Evolutionary conservation across 2,888 invertebrate genomes (phyloP).

Genomic region (Silvanus unidentatus): DNA sequence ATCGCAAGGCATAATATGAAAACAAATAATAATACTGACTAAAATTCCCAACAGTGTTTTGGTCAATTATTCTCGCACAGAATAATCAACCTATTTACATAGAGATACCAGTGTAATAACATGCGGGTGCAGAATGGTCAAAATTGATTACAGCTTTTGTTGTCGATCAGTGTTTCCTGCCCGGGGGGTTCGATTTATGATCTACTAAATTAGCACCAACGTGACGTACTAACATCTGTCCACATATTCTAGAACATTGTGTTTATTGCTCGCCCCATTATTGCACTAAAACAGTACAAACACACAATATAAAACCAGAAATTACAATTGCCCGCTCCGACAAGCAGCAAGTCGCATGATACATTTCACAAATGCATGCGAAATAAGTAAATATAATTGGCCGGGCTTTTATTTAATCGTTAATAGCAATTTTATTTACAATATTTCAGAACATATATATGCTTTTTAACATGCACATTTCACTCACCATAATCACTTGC

Average conservation of each 20-base stretch:
- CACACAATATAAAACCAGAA: no score
- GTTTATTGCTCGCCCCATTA: conserved; percentile 10
- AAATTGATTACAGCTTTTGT: conserved; percentile 41
- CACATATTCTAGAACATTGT: conserved; percentile 20
- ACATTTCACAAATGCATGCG: background rate
- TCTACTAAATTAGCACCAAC: conserved; percentile 23
- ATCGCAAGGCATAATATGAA: background rate
- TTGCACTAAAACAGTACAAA: no score
- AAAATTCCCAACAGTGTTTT: conserved; percentile 6
- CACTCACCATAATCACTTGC: no score
- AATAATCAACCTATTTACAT: conserved; percentile 38
- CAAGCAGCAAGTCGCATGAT: background rate
- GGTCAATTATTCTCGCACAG: conserved; percentile 22
- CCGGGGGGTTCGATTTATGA: conserved; percentile 19
- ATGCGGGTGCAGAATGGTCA: conserved; percentile 32
- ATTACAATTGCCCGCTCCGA: no score
- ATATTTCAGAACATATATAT: no score
- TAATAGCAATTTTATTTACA: no score
- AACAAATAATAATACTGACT: background rate
- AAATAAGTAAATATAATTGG: no score
- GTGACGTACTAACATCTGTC: conserved; percentile 21
- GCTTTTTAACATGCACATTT: no score
- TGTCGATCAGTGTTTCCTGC: conserved; percentile 31
- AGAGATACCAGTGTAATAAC: conserved; percentile 37
- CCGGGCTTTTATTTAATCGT: no score